A percentile compares a stretch with the other conserved stretches of the same genome.
phyloP scores from a whole-genome alignment of 2,797 vertebrate species.

The Capromys pilorides region DNA sequence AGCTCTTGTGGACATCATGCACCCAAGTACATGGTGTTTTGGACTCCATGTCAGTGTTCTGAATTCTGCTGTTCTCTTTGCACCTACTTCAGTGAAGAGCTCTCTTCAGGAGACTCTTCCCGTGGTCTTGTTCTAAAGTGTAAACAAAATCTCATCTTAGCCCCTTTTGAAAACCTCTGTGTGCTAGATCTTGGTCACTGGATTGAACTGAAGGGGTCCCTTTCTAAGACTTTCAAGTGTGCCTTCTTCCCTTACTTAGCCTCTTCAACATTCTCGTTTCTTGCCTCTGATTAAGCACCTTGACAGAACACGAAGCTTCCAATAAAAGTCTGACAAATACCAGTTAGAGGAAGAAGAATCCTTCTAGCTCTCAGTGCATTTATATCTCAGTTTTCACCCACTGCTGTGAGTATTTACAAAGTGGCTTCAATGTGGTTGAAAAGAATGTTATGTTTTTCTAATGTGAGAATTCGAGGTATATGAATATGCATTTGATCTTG shows the following conservation, averaged over 20 bases:
- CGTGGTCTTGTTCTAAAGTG: neutral
- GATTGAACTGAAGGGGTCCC: neutral
- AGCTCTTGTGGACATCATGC: neutral
- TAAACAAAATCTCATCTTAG: conserved; percentile 1
- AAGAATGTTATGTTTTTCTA: neutral
- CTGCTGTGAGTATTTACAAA: neutral
- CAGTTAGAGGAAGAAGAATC: neutral
- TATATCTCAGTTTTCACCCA: neutral
- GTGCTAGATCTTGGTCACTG: neutral
- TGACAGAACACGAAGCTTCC: neutral
- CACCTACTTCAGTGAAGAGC: neutral
- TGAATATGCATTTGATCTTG: neutral
- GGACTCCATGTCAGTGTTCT: neutral
- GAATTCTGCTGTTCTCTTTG: neutral
- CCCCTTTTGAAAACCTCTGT: neutral
- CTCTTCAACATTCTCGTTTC: neutral
- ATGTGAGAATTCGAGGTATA: neutral
- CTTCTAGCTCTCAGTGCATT: neutral
- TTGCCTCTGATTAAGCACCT: neutral
- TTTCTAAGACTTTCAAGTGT: neutral
- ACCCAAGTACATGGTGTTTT: neutral
- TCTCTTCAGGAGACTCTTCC: neutral
- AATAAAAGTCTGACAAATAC: neutral
- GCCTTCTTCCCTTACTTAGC: neutral
- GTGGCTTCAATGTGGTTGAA: neutral